These are phyloP conservation scores for Coilia nasus DNA, from an alignment of 2,797 vertebrate genomes.

Conservation along the genomic window DNA sequence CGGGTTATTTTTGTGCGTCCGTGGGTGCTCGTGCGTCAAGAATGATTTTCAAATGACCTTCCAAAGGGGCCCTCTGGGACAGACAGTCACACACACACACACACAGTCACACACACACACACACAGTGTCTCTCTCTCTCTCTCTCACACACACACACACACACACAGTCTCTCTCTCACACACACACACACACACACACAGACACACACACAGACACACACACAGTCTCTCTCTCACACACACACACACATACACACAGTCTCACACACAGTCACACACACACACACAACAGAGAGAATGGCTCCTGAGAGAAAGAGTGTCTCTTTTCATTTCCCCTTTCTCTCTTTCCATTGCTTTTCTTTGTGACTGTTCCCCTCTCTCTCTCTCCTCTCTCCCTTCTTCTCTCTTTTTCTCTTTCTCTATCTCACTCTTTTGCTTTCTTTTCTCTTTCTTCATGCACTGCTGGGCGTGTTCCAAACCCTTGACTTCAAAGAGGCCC, in stretches of 20 bases:
- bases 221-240: no score
- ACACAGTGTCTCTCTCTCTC: no score
- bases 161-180: no score
- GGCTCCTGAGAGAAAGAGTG: conserved; percentile 41
- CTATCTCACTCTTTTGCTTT: conserved; percentile 59
- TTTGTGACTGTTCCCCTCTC: neutral
- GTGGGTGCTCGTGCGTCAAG: conserved; percentile 25
- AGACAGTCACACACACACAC: no score
- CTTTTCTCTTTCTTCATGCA: conserved; percentile 71
- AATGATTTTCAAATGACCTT: conserved; percentile 24
- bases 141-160: no score
- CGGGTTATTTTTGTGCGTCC: conserved; percentile 1
- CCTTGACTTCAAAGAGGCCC: conserved; percentile 79
- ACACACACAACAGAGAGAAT: neutral
- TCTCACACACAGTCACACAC: no score
- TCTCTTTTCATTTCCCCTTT: neutral
- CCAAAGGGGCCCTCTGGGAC: neutral
- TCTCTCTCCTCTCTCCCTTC: conserved; percentile 17
- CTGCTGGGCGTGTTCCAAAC: conserved; percentile 72
- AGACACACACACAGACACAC: no score
- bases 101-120: no score
- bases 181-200: no score
- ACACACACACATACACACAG: no score
- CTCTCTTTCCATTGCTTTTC: neutral
- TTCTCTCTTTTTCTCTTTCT: conserved; percentile 31